phyloP scores from a whole-genome alignment of 2,113 vertebrate species.

The Raja brachyura region DNA sequence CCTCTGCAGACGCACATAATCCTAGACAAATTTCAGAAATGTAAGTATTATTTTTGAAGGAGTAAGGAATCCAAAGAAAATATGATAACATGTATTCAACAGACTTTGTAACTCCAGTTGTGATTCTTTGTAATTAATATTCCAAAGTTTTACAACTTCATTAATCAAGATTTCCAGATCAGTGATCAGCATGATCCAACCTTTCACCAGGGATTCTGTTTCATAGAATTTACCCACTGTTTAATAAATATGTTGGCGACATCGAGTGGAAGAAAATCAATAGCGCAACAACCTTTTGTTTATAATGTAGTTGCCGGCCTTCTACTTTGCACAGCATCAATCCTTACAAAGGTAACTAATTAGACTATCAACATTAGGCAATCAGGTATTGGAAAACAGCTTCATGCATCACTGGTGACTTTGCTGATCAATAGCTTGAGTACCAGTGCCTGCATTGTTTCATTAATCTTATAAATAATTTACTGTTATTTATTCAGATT shows the following conservation, averaged over 20 bases:
- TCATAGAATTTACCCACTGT: not conserved
- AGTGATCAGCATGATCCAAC: not conserved
- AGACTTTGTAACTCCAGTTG: not conserved
- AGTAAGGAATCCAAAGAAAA: not conserved
- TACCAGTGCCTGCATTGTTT: not conserved
- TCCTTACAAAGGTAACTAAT: not conserved
- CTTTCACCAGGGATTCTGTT: not conserved
- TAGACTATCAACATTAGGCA: not conserved
- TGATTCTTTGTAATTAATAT: not conserved
- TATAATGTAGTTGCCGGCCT: not conserved
- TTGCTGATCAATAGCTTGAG: not conserved
- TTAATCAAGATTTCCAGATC: not conserved
- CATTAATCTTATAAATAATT: not conserved
- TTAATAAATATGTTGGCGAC: not conserved
- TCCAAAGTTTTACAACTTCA: not conserved
- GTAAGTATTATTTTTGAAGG: not conserved
- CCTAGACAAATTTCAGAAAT: not conserved
- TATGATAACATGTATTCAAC: not conserved
- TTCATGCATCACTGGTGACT: not conserved
- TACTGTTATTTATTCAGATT: not conserved
- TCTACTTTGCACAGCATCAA: not conserved
- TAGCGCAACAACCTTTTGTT: not conserved
- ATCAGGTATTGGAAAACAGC: not conserved
- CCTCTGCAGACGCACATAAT: not conserved
- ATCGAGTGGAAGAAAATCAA: not conserved